Percentiles rank a stretch among this genome's conserved stretches.
Evolutionary conservation across 2,888 invertebrate species (phyloP).

Genomic region (Carterocephalus palaemon): DNA sequence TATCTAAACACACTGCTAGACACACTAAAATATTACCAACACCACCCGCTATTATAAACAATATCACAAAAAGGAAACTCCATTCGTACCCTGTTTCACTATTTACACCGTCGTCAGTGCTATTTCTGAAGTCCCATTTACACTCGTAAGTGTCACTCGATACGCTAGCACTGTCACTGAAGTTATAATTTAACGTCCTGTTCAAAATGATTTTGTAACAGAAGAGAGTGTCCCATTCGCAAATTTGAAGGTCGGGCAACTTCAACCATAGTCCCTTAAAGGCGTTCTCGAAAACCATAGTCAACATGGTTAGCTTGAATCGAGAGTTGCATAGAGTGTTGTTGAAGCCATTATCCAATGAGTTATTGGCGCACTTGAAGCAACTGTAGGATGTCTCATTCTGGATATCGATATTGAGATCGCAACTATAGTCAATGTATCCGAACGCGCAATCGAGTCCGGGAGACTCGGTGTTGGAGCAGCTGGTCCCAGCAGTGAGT

Average conservation of each 20-base stretch:
- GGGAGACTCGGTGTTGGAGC: slow-evolving; percentile 41
- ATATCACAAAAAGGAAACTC: slow-evolving; percentile 89
- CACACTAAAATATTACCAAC: slow-evolving; percentile 96
- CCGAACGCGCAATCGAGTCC: slow-evolving; percentile 52
- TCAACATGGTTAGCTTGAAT: slow-evolving; percentile 65
- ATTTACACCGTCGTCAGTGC: slow-evolving; percentile 39
- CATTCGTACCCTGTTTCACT: slow-evolving; percentile 81
- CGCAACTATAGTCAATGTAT: slow-evolving; percentile 49
- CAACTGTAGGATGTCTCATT: slow-evolving; percentile 72
- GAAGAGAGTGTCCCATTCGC: slow-evolving; percentile 54
- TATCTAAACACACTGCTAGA: slow-evolving; percentile 93
- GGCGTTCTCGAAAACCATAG: slow-evolving; percentile 62
- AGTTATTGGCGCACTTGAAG: slow-evolving; percentile 50
- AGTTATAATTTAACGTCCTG: slow-evolving; percentile 59
- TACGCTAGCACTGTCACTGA: slow-evolving; percentile 41
- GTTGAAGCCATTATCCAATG: slow-evolving; percentile 52
- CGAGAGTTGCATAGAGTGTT: slow-evolving; percentile 57
- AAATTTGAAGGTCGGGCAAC: slow-evolving; percentile 52
- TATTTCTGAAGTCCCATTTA: slow-evolving; percentile 55
- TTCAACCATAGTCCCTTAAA: slow-evolving; percentile 64
- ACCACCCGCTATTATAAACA: slow-evolving; percentile 93
- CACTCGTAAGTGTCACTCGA: slow-evolving; percentile 58
- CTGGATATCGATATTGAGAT: slow-evolving; percentile 62
- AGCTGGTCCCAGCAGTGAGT: slow-evolving; percentile 47
- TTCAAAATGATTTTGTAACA: slow-evolving; percentile 54